Conservation (phyloP, 2,888 invertebrate species). For the Erynnis tages region DNA sequence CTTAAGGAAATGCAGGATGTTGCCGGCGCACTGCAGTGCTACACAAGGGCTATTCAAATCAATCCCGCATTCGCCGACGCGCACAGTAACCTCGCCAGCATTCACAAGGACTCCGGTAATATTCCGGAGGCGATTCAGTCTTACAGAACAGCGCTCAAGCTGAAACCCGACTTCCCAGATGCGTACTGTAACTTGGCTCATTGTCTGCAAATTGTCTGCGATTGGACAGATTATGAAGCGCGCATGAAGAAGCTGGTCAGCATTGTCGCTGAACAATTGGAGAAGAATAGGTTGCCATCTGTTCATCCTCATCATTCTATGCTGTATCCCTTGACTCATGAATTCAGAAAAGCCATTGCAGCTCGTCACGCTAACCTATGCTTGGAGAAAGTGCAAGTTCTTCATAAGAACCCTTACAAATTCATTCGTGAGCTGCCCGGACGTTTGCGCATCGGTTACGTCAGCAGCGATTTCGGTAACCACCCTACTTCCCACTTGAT, state of each 20-base stretch:
- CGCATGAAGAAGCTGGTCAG: slow-evolving; percentile 98
- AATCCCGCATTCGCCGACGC: slow-evolving; percentile 99
- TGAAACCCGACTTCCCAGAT: slow-evolving; percentile 99
- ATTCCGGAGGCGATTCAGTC: slow-evolving; percentile 99
- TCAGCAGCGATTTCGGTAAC: slow-evolving; percentile 99
- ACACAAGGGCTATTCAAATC: slow-evolving; percentile 98
- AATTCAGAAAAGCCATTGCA: slow-evolving; percentile 97
- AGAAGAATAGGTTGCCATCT: slow-evolving; percentile 97
- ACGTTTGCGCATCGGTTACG: slow-evolving; percentile 96
- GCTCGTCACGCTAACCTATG: slow-evolving; percentile 98
- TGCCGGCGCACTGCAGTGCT: slow-evolving; percentile 97
- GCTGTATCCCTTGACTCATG: slow-evolving; percentile 98
- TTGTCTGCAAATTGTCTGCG: slow-evolving; percentile 99
- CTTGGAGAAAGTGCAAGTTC: slow-evolving; percentile 97
- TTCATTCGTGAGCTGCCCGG: slow-evolving; percentile 86
- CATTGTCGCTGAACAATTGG: slow-evolving; percentile 98
- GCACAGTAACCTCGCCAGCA: slow-evolving; percentile 98
- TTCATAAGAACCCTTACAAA: slow-evolving; percentile 95
- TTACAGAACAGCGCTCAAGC: slow-evolving; percentile 97
- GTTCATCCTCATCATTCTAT: slow-evolving; percentile 99
- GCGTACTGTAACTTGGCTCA: slow-evolving; percentile 99
- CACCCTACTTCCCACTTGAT: slow-evolving; percentile 99
- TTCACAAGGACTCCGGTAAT: slow-evolving; percentile 99
- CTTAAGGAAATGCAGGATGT: slow-evolving; percentile 99
- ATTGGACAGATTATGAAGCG: slow-evolving; percentile 98